These are phyloP conservation scores for Epizoanthus stellaris DNA, from an alignment of 92 coral and sea anemone species.

Conservation along the genomic window DNA sequence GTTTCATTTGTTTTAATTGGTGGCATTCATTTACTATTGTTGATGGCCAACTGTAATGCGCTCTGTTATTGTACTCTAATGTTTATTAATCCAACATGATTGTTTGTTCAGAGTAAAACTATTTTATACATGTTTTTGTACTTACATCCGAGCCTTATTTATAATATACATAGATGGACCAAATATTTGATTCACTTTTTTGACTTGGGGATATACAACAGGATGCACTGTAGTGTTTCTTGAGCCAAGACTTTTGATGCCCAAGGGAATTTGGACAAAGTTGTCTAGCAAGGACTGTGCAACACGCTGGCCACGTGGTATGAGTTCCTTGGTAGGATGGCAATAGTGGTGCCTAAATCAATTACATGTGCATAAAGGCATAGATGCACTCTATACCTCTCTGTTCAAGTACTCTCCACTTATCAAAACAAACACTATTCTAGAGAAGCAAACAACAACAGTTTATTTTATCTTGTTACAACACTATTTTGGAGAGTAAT, in stretches of 20 bases:
- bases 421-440: slow-evolving; percentile 19
- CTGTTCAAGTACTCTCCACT: slow-evolving; percentile 13
- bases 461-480: slow-evolving; percentile 12
- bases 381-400: slow-evolving; percentile 19
- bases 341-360: slow-evolving; percentile 23
- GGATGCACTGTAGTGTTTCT: slow-evolving; percentile 10
- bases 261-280: slow-evolving; percentile 32
- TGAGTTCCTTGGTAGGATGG: slow-evolving; percentile 29
- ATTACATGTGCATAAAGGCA: slow-evolving; percentile 29
- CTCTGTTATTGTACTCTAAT: slow-evolving; percentile 14
- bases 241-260: slow-evolving; percentile 14
- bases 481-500: neutral
- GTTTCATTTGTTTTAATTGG: neutral
- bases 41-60: slow-evolving; percentile 14
- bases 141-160: slow-evolving; percentile 15
- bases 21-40: slow-evolving; percentile 10
- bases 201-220: slow-evolving; percentile 19
- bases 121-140: neutral
- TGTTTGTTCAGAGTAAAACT: slow-evolving; percentile 14
- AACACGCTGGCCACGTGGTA: slow-evolving; percentile 32
- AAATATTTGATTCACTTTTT: slow-evolving; percentile 28
- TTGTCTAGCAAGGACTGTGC: slow-evolving; percentile 20
- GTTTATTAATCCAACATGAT: slow-evolving; percentile 5
- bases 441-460: slow-evolving; percentile 14
- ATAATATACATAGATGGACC: slow-evolving; percentile 14